Base-by-base conservation (phyloP, 2,888 invertebrate species). In the Ormyrus rosae region DNA sequence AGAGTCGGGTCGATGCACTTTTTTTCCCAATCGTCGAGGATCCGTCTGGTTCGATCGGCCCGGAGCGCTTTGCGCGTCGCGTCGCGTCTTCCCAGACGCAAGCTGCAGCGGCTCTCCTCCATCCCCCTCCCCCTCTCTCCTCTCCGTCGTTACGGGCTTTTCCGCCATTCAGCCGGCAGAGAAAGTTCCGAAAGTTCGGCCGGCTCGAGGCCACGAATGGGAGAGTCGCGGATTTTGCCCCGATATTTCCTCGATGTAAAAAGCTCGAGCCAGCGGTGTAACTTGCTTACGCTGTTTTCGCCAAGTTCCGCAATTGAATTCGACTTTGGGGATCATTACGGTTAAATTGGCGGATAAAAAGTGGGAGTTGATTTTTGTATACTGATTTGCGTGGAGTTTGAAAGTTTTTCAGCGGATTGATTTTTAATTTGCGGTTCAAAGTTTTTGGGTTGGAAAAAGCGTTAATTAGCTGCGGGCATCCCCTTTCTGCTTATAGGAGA, bases 11-110 rank as follows among this genome's bases (percentile, higher is more conserved):
- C 58, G 13, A 10, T 50, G 50, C 50, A 71, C 51, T 55, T 71
- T 58, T 58, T 50, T 71, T 34, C 68, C 19, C 56, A 34, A 71
- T 78, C 19, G 19, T 19, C 60, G 53, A 73, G 48, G 68, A 78
- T 67, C 60, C 50, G 50, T 78, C 73, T 73, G 63, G 55, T 68
- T 73, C 61, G 53, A 73, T 78, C 63, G 56, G 68, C 60, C 68
- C 65, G 50, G n/a, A 73, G 73, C 68, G 55, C 6, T 73, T 68
- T 51, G 46, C 11, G 34, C 56, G 11, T 61, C 74, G 55, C 48
- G 46, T 53, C 13, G 61, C 5, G 51, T 64, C 56, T 6, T 48
- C n/a, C 19, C 19, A 19, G 2, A 1, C 19, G 19, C 19, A 46
- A 45, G 6, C 11, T 64, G 53, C 19, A 19, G 19, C 19, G 19